Percentiles rank a stretch among this genome's conserved stretches.
These are phyloP conservation scores for Protophormia terraenovae DNA, from an alignment of 2,888 invertebrate genomes.

Conservation along the genomic window DNA sequence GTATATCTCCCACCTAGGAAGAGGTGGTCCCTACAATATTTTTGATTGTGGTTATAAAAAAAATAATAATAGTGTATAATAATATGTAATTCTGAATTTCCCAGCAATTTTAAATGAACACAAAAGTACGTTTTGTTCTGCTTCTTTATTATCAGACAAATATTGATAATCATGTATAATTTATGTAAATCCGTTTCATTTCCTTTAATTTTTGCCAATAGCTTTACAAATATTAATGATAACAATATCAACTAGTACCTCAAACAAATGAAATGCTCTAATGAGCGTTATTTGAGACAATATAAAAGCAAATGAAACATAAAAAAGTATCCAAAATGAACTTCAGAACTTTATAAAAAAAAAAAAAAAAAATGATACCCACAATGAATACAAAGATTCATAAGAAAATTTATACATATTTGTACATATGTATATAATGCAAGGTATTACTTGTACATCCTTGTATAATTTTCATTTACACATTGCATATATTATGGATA, in stretches of 20 bases:
- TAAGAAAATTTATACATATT: background rate
- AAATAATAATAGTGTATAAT: no score
- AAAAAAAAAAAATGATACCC: background rate
- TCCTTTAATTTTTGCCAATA: background rate
- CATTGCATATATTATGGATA: background rate
- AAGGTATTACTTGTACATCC: no score
- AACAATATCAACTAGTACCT: background rate
- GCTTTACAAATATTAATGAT: background rate
- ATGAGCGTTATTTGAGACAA: conserved; percentile 77
- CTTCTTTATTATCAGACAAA: no score
- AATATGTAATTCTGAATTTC: no score
- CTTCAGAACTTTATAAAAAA: conserved; percentile 16
- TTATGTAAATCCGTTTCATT: background rate
- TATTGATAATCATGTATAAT: no score
- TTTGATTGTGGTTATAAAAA: no score
- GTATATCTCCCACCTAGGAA: no score
- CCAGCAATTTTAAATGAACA: no score
- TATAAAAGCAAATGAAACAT: conserved; percentile 57
- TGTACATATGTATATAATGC: background rate
- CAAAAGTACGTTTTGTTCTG: no score
- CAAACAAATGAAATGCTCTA: conserved; percentile 64
- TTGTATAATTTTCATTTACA: background rate
- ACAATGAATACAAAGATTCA: background rate
- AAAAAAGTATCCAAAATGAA: conserved; percentile 13
- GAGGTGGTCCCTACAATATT: no score